Evolutionary conservation across 2,113 vertebrate genomes (phyloP), one percentile per base, ranked within the genome.

Genomic region (Nycticebus coucang): DNA sequence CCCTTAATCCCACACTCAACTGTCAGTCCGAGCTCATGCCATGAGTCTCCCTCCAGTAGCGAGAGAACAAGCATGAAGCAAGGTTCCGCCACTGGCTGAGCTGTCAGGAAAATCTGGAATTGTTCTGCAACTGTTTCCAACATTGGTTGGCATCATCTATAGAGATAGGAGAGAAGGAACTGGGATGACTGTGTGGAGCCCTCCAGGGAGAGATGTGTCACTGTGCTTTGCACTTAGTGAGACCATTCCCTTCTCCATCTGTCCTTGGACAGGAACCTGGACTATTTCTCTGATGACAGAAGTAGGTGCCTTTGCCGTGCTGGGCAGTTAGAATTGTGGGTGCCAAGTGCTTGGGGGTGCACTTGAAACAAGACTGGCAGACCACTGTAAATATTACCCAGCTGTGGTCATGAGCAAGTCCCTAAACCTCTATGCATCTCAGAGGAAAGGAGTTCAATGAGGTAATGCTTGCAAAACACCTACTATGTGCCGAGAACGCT

Each of bases 51-150:
- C 33, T 82, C 28, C n/a, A 50, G 64, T 0, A 7, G 17, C 37
- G 10, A 30, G 60, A 4, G 9, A 55, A 57, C 0, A 7, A 41
- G 21, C 5, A 7, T 0, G 2, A 2, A 28, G n/a, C 0, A 30
- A 82, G 45, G 26, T 6, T 13, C 28, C 14, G 6, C 33, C 84
- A 4, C 66, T 1, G 79, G n/a, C 35, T 1, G 59, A 72, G 7
- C 45, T 41, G 12, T 0, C 1, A 14, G 75, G 74, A 77, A 35
- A 68, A 77, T 14, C 30, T 26, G 24, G 2, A 12, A 3, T 21
- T 50, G 8, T 10, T 21, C 55, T 8, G 12, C 12, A 41, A 24
- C 53, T 53, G 13, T 68, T 45, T 55, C 41, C 66, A 85, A 2
- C 22, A 9, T 0, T 13, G 14, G 13, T n/a, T 80, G 41, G 41